Base-by-base conservation (phyloP, 2,888 invertebrate genomes). In the Ctena decussata region DNA sequence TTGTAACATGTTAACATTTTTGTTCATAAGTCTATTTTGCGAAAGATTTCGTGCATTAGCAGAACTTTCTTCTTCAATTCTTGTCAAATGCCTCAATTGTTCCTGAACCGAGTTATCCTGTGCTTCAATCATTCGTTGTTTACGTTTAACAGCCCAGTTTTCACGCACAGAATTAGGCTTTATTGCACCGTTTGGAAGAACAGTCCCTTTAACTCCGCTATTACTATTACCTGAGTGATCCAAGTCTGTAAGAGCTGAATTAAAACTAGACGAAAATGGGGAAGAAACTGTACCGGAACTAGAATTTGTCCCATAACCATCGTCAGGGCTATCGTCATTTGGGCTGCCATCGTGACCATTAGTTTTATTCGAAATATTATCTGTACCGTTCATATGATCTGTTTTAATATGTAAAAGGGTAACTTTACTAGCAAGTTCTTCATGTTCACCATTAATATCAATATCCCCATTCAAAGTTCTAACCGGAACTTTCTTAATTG, bases 261-360 rank as follows among this genome's bases (percentile, higher is more conserved):
- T 90, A 49, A 92, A 90, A 82, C 93, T 92, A 18, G 92, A 92
- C 0, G 93, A 93, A 72, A 93, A 83, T 0, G 92, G 92, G 11
- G 93, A 94, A 5, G 93, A 92, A 18, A 93, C 87, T 8, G 93
- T 93, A 70, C 92, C 92, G 18, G 93, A 91, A 76, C 92, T 91
- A 24, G 92, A 92, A 86, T 93, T 93, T 53, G 94, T 93, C 32
- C 92, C 91, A 46, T 94, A 94, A 0, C 94, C 94, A 72, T 94
- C 94, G 53, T 89, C 91, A 0, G 86, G 86, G 69, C 87, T 85
- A 57, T 82, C 82, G 70, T 89, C 91, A 81, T 83, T 77, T n/a
- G 86, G 80, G 70, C 86, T 86, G 27, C 80, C 73, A 30, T 86
- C 75, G 32, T 74, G 75, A 70, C 78, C 78, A 44, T 81, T 81